Conservation (phyloP, 1,140 invertebrate species). For the Hycleus phaleratus region DNA sequence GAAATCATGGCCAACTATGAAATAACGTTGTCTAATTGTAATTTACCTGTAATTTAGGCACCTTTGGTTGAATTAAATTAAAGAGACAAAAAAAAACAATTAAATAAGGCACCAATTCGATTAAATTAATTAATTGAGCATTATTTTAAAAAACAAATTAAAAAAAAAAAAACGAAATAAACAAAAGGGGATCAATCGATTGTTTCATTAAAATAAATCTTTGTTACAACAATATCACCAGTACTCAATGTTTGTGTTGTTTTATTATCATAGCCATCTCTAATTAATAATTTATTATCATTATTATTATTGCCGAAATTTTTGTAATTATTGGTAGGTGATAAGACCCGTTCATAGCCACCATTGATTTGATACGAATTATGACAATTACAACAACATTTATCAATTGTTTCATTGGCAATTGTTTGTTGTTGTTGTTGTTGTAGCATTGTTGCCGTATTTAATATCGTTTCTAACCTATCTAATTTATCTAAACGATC, state of each 20-base stretch:
- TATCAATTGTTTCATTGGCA: constrained; percentile 29
- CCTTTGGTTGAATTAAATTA: not conserved
- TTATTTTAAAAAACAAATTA: not conserved
- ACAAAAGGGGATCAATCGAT: constrained; percentile 23
- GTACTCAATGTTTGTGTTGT: constrained; percentile 81
- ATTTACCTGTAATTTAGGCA: too few relatives aligned
- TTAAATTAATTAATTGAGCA: not conserved
- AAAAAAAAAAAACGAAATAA: not conserved
- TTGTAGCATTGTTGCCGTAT: constrained; percentile 59
- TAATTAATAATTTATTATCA: not conserved
- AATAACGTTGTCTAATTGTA: too few relatives aligned
- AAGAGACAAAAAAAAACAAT: too few relatives aligned
- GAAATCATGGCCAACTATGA: too few relatives aligned
- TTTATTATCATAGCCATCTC: constrained; percentile 36
- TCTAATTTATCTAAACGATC: constrained; percentile 82
- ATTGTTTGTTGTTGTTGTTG: constrained; percentile 5
- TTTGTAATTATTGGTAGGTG: constrained; percentile 36
- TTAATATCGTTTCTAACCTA: constrained; percentile 74
- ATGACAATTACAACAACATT: constrained; percentile 32
- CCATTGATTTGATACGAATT: constrained; percentile 38
- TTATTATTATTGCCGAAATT: constrained; percentile 9
- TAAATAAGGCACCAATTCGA: not conserved
- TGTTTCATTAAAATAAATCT: constrained; percentile 72
- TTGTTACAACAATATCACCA: constrained; percentile 88
- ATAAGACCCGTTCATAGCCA: constrained; percentile 40